A percentile compares a stretch with the other conserved stretches of the same genome.
phyloP scores from a whole-genome alignment of 2,113 vertebrate genomes.

The Marcusenius ussheri region DNA sequence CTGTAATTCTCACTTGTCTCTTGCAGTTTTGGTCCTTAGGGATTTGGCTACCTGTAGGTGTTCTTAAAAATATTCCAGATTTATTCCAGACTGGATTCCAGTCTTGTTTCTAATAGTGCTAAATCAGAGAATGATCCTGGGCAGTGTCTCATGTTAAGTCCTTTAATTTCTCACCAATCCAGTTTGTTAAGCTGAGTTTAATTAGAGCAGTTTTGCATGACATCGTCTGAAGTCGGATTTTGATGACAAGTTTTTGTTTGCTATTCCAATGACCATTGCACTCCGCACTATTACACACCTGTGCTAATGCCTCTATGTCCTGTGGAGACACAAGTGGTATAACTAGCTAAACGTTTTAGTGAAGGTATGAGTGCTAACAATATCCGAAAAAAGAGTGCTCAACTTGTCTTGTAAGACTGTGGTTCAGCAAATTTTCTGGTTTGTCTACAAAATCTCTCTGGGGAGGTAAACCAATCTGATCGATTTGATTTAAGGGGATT shows the following conservation, averaged over 20 bases:
- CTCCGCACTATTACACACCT: not conserved
- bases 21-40: not conserved
- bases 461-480: not conserved
- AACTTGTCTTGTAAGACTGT: not conserved
- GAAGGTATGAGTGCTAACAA: not conserved
- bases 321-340: not conserved
- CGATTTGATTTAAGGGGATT: not conserved
- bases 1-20: not conserved
- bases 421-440: not conserved
- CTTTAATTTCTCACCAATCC: not conserved
- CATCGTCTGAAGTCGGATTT: not conserved
- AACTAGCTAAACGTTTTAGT: not conserved
- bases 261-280: not conserved
- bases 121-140: not conserved
- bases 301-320: not conserved
- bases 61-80: not conserved
- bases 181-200: not conserved
- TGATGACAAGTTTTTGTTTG: not conserved
- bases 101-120: not conserved
- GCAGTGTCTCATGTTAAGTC: not conserved
- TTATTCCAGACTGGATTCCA: not conserved
- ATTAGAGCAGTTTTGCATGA: not conserved
- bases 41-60: not conserved
- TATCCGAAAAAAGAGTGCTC: not conserved
- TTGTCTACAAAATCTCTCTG: not conserved